Evolutionary conservation across 2,797 vertebrate species (phyloP), one percentile per base, ranked within the genome.

Genomic region (Sphaeramia orbicularis): DNA sequence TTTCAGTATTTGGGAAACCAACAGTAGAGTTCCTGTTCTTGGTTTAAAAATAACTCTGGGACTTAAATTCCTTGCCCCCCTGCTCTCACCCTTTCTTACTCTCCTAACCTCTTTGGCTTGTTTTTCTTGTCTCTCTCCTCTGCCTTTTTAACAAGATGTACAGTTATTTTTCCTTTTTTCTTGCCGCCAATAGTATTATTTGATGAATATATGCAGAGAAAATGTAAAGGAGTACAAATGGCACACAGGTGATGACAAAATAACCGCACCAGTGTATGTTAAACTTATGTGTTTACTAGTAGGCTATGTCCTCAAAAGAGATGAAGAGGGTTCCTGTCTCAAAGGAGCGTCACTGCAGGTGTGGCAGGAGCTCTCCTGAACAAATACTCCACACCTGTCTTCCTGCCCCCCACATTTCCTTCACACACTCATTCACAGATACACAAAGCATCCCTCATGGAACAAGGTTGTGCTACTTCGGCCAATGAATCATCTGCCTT

Each of bases 1-100:
- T 85, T 67, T 78, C 59, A 79, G 81, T 86, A 84, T 91, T 91
- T 90, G 81, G 56, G 84, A 75, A 92, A 86, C 89, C 87, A 93
- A 93, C 91, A 93, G 87, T 80, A 63, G 76, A 89, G 86, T 91
- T 93, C 89, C 87, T 92, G 90, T 92, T 92, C 86, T 87, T 65
- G 56, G 88, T 90, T 85, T 92, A 91, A 93, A 94, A 93, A 93
- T 93, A 92, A 89, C 89, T 87, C 75, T 74, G 43, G 44, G 69
- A 85, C 87, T 86, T 81, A 81, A 90, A 91, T 88, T 91, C 82
- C 83, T 86, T 5, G 49, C 56, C 57, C 65, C 53, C 52, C 65
- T 59, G 38, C 65, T 53, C 76, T 71, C 74, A 76, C 82, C 73
- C 79, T 73, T 72, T 85, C 80, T 83, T 78, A 65, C 81, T 78